These are phyloP conservation scores for Physocephala rufipes DNA, from an alignment of 2,888 invertebrate species.

Conservation along the genomic window DNA sequence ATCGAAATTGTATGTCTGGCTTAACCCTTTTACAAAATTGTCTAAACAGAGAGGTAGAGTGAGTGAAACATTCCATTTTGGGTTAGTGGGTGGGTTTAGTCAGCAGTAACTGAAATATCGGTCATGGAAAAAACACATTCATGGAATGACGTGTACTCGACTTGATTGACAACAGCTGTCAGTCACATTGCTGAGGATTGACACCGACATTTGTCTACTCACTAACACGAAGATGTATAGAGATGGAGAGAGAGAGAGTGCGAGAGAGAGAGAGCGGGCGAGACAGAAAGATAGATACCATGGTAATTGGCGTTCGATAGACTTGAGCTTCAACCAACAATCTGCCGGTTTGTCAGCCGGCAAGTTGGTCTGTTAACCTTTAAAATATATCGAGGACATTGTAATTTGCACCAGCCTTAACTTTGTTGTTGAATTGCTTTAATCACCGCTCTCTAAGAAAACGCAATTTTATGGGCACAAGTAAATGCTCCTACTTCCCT, in stretches of 20 bases:
- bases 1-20: too few relatives aligned
- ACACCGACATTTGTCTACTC: too few relatives aligned
- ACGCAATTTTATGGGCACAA: neutral
- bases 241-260: too few relatives aligned
- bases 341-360: neutral
- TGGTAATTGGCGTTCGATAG: conserved; percentile 22
- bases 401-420: neutral
- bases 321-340: neutral
- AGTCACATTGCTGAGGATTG: conserved; percentile 15
- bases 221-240: too few relatives aligned
- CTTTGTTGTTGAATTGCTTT: neutral
- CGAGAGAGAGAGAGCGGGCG: too few relatives aligned
- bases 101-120: neutral
- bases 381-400: neutral
- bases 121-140: neutral
- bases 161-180: conserved; percentile 32
- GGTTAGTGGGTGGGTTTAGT: neutral
- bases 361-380: neutral
- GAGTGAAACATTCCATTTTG: neutral
- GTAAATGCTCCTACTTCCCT: neutral
- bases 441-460: neutral
- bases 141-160: neutral
- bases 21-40: too few relatives aligned
- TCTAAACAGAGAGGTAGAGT: too few relatives aligned
- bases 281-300: neutral